Conservation (phyloP, 2,113 vertebrate genomes). For the Nothocercus julius region DNA sequence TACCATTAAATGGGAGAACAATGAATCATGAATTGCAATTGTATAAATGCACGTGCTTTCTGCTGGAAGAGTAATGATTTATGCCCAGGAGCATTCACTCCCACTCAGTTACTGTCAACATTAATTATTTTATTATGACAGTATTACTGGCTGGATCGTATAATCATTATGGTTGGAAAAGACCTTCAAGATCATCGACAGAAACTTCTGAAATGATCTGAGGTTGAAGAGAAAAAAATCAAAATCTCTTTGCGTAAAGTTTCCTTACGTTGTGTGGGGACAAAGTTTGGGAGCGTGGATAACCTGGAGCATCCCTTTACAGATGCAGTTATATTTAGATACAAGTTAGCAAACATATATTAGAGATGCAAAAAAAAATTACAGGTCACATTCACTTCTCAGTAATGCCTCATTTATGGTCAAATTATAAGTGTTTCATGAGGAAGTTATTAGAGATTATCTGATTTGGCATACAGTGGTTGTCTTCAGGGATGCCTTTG, state of each 20-base stretch:
- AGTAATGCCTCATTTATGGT: neutral
- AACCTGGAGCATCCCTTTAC: neutral
- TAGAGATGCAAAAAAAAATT: neutral
- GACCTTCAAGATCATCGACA: neutral
- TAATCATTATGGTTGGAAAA: too few relatives aligned
- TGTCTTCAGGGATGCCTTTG: neutral
- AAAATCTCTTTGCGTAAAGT: neutral
- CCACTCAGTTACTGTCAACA: neutral
- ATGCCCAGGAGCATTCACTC: neutral
- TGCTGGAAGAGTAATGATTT: neutral
- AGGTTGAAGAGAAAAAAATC: neutral
- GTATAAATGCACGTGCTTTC: neutral
- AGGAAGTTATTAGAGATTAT: constrained; percentile 10
- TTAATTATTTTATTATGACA: neutral
- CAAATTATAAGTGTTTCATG: neutral
- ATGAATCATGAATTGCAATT: constrained; percentile 11
- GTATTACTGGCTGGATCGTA: too few relatives aligned
- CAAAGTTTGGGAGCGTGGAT: neutral
- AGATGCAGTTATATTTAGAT: neutral
- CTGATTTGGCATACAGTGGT: neutral
- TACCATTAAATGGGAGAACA: neutral
- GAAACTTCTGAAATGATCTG: neutral
- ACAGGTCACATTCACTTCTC: neutral
- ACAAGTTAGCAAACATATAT: neutral
- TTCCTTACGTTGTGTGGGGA: neutral